These are phyloP conservation scores for Chaetodon auriga DNA, from an alignment of 2,113 vertebrate genomes.

Conservation along the genomic window DNA sequence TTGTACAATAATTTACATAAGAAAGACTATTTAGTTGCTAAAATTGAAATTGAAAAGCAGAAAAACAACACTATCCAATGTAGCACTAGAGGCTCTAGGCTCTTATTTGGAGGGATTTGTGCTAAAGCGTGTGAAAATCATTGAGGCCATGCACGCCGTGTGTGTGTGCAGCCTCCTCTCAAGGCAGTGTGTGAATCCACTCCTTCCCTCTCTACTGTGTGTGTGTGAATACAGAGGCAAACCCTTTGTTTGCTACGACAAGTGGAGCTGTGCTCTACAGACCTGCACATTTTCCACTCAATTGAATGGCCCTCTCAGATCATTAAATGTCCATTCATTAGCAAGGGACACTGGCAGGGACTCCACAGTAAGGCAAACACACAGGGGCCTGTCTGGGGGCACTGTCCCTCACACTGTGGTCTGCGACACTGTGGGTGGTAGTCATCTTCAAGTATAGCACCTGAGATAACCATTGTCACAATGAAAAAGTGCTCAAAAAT, in stretches of 20 bases:
- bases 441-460: constrained; percentile 25
- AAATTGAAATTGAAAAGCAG: neutral
- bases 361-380: constrained; percentile 62
- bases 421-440: constrained; percentile 57
- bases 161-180: constrained; percentile 35
- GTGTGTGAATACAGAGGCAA: constrained; percentile 52
- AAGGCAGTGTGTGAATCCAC: constrained; percentile 31
- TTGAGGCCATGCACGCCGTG: neutral
- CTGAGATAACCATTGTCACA: constrained; percentile 31
- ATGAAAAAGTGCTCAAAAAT: neutral
- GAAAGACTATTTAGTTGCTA: neutral
- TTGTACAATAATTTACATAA: neutral
- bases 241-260: constrained; percentile 68
- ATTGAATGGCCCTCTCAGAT: constrained; percentile 79
- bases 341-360: constrained; percentile 62
- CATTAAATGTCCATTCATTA: constrained; percentile 84
- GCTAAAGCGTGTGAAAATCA: neutral
- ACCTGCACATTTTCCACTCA: constrained; percentile 80
- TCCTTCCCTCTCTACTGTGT: constrained; percentile 35
- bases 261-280: constrained; percentile 61
- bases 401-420: constrained; percentile 39
- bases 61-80: neutral
- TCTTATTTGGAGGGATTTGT: constrained; percentile 16
- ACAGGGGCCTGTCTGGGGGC: constrained; percentile 58
- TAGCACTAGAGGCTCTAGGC: neutral